Percentiles rank a stretch among this genome's conserved stretches.
These are phyloP conservation scores for Xylota sylvarum DNA, from an alignment of 2,888 invertebrate species.

Conservation along the genomic window DNA sequence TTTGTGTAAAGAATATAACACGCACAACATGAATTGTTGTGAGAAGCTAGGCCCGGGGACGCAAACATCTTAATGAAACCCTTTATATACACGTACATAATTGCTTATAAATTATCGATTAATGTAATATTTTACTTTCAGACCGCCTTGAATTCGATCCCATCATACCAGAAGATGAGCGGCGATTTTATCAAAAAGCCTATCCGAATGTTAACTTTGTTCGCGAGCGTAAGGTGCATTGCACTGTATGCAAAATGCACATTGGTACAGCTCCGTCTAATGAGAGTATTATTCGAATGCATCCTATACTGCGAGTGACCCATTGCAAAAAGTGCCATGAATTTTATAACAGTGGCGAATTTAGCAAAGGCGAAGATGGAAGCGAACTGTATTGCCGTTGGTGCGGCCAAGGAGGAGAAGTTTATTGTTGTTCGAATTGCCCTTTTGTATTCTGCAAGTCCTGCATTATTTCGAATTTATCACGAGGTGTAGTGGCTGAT, in stretches of 20 bases:
- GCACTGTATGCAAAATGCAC: slow-evolving; percentile 91
- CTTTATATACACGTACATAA: too few species aligned
- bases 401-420: slow-evolving; percentile 93
- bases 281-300: slow-evolving; percentile 88
- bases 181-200: slow-evolving; percentile 85
- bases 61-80: too few species aligned
- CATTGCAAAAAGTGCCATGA: slow-evolving; percentile 90
- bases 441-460: slow-evolving; percentile 91
- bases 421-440: slow-evolving; percentile 92
- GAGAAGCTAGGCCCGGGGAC: too few species aligned
- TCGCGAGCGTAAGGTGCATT: slow-evolving; percentile 88
- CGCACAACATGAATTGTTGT: too few species aligned
- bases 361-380: slow-evolving; percentile 93
- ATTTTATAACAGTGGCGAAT: slow-evolving; percentile 92
- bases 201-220: slow-evolving; percentile 87
- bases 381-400: slow-evolving; percentile 93
- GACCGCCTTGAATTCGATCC: slow-evolving; percentile 86
- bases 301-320: slow-evolving; percentile 90
- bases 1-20: too few species aligned
- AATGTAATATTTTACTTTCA: slow-evolving; percentile 73
- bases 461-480: slow-evolving; percentile 91
- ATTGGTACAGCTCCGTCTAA: slow-evolving; percentile 89
- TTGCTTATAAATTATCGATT: slow-evolving; percentile 9
- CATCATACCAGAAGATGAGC: slow-evolving; percentile 86
- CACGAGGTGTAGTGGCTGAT: slow-evolving; percentile 88